A percentile compares a stretch with the other conserved stretches of the same genome.
Conservation (phyloP, 2,113 vertebrate species). For the Phylloscopus trochilus region DNA sequence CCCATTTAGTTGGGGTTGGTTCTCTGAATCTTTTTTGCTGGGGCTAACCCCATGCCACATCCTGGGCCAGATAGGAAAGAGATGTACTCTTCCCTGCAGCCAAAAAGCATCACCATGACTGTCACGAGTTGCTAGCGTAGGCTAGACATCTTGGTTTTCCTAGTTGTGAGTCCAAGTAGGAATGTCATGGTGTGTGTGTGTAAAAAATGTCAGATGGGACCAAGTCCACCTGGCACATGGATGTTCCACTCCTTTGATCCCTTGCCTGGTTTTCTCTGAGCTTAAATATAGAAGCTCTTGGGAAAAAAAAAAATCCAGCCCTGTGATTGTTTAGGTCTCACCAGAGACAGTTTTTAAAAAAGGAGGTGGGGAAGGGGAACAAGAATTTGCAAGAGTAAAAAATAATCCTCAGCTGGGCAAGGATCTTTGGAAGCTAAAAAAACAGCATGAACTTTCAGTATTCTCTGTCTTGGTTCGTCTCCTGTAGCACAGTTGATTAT, state of each 20-base stretch:
- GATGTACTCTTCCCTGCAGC: constrained; percentile 28
- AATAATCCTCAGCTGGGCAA: background rate
- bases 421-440: background rate
- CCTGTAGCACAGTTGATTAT: background rate
- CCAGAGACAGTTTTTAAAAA: constrained; percentile 21
- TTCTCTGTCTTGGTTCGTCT: background rate
- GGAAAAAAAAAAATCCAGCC: background rate
- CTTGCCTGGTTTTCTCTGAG: constrained; percentile 42
- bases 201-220: constrained; percentile 68
- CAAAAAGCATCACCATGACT: constrained; percentile 41
- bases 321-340: background rate
- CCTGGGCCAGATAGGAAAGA: constrained; percentile 53
- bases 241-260: constrained; percentile 42
- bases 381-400: background rate
- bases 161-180: constrained; percentile 48
- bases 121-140: background rate
- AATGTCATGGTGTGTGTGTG: constrained; percentile 29
- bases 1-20: background rate
- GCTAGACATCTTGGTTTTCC: constrained; percentile 67
- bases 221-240: constrained; percentile 51
- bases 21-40: constrained; percentile 22
- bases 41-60: constrained; percentile 18
- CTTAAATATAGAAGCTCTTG: constrained; percentile 47
- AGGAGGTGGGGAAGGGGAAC: background rate
- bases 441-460: background rate